These are phyloP conservation scores for Ia io DNA, from an alignment of 2,113 vertebrate genomes.

Conservation along the genomic window DNA sequence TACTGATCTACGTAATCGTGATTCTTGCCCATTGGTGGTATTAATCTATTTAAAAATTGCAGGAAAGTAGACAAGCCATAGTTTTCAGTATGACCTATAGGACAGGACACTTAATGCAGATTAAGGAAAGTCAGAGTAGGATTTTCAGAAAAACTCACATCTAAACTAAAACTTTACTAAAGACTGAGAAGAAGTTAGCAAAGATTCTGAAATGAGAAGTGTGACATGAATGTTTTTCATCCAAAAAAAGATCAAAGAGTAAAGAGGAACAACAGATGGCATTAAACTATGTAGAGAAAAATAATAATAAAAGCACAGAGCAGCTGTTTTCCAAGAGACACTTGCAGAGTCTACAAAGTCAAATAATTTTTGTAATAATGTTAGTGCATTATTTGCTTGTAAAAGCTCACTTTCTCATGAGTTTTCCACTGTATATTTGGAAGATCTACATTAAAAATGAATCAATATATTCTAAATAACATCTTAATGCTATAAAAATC, in stretches of 20 bases:
- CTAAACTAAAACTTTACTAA: neutral
- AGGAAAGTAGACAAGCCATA: neutral
- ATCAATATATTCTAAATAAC: neutral
- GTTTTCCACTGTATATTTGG: neutral
- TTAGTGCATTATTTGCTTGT: neutral
- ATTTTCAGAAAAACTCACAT: neutral
- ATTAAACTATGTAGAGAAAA: neutral
- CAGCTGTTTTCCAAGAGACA: neutral
- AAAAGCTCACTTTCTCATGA: neutral
- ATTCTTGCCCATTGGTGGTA: neutral
- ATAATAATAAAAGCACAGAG: neutral
- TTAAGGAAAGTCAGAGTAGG: neutral
- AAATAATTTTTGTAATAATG: neutral
- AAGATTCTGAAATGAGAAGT: neutral
- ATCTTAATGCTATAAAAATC: neutral
- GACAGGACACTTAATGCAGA: neutral
- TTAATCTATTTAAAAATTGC: slow-evolving; percentile 16
- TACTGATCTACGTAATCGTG: neutral
- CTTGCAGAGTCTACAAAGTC: neutral
- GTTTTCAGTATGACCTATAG: neutral
- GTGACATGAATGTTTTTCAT: neutral
- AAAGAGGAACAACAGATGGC: neutral
- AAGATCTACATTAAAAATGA: neutral
- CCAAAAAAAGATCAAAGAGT: neutral
- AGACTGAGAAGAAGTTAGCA: neutral